Evolutionary conservation across 2,888 invertebrate genomes (phyloP).

Genomic region (Clostera curtula): DNA sequence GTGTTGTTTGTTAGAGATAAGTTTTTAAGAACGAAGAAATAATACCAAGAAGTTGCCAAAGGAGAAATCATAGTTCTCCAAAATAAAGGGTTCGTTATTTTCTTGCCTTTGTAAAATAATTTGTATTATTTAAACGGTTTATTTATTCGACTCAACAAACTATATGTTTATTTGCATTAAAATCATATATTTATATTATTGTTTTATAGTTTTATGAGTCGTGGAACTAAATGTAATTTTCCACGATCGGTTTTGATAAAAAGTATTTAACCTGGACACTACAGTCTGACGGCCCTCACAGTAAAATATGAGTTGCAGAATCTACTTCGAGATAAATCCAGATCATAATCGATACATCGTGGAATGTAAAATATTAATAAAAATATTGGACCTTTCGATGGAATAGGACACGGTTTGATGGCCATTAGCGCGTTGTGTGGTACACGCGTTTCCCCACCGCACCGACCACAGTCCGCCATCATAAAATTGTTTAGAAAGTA

Average conservation of each 20-base stretch:
- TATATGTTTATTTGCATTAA: too few relatives aligned
- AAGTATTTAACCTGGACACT: slow-evolving; percentile 18
- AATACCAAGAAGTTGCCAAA: slow-evolving; percentile 3
- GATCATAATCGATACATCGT: slow-evolving; percentile 40
- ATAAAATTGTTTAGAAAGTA: slow-evolving; percentile 39
- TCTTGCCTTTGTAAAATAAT: too few relatives aligned
- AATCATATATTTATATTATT: too few relatives aligned
- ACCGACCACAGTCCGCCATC: slow-evolving; percentile 38
- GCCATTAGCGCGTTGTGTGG: slow-evolving; percentile 53
- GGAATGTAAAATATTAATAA: slow-evolving; percentile 49
- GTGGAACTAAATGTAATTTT: slow-evolving; percentile 11
- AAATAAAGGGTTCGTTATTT: too few relatives aligned
- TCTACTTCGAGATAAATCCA: slow-evolving; percentile 33
- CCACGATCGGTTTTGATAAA: slow-evolving; percentile 17
- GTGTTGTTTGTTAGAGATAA: slow-evolving; percentile 42
- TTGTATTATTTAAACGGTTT: too few relatives aligned
- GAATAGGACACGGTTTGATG: slow-evolving; percentile 39
- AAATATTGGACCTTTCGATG: slow-evolving; percentile 51
- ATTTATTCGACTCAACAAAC: too few relatives aligned
- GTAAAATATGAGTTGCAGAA: slow-evolving; percentile 15
- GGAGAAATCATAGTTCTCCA: too few relatives aligned
- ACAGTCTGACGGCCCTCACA: slow-evolving; percentile 9
- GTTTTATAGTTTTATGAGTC: too few relatives aligned
- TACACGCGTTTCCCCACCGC: slow-evolving; percentile 26
- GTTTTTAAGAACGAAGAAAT: slow-evolving; percentile 4